A percentile compares a stretch with the other conserved stretches of the same genome.
phyloP scores from a whole-genome alignment of 2,113 vertebrate genomes.

The Fulica atra region DNA sequence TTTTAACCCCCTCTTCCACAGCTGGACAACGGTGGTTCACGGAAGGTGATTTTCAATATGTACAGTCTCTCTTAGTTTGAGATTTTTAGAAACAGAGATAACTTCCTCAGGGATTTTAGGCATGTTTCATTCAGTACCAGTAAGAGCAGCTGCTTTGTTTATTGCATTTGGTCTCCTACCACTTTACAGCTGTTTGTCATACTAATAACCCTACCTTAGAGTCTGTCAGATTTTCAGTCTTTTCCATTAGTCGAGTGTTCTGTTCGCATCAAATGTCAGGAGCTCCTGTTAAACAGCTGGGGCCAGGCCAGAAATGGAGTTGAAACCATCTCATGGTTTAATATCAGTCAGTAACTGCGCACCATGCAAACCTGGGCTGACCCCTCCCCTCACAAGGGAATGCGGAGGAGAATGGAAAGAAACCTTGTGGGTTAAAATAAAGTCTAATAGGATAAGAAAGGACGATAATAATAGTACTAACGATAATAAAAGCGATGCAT shows the following conservation, averaged over 20 bases:
- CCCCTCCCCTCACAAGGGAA: no score
- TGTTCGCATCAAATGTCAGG: not conserved
- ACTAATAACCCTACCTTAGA: not conserved
- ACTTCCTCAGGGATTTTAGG: not conserved
- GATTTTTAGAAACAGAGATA: not conserved
- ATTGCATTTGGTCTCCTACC: not conserved
- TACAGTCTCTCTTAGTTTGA: not conserved
- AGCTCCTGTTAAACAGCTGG: not conserved
- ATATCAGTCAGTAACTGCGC: no score
- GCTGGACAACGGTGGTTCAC: accelerated
- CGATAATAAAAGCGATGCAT: no score
- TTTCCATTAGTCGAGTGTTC: not conserved
- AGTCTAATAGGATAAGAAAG: no score
- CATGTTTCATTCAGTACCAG: not conserved
- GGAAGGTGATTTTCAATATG: not conserved
- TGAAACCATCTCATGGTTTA: not conserved
- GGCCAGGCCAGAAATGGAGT: not conserved
- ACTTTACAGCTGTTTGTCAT: accelerated
- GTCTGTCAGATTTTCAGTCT: not conserved
- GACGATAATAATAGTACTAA: no score
- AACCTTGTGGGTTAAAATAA: no score
- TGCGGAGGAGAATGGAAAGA: no score
- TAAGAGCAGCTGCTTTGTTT: not conserved
- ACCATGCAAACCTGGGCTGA: no score
- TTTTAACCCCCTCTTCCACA: not conserved